These are phyloP conservation scores for Ennomos erosarius DNA, from an alignment of 2,888 invertebrate genomes.

Conservation along the genomic window DNA sequence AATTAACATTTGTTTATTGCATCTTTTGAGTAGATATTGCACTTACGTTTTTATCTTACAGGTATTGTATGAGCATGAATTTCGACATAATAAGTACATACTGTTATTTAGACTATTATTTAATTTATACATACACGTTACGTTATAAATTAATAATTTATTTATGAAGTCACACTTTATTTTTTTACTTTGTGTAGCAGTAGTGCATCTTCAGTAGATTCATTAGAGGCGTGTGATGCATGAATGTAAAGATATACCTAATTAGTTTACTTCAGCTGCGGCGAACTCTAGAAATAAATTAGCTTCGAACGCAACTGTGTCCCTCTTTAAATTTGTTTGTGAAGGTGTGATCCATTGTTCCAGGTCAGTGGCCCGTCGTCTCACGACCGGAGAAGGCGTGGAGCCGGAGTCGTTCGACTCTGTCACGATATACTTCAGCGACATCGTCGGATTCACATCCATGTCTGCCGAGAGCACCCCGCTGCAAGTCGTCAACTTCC, in stretches of 20 bases:
- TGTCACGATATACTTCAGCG: slow-evolving; percentile 98
- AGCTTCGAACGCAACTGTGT: not conserved
- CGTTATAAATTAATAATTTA: not conserved
- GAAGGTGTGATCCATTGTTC: slow-evolving; percentile 26
- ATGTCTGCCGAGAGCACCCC: slow-evolving; percentile 98
- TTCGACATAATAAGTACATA: slow-evolving; percentile 24
- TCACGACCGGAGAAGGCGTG: slow-evolving; percentile 95
- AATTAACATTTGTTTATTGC: slow-evolving; percentile 36
- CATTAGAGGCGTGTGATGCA: slow-evolving; percentile 20
- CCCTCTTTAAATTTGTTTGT: not conserved
- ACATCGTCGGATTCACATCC: slow-evolving; percentile 98
- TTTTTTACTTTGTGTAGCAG: too few relatives aligned
- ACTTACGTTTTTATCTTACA: slow-evolving; percentile 29
- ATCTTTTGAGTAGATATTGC: slow-evolving; percentile 32
- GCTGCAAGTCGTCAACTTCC: slow-evolving; percentile 96
- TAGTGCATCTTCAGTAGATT: slow-evolving; percentile 18
- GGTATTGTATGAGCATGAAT: slow-evolving; percentile 38
- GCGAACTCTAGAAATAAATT: not conserved
- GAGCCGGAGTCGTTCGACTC: slow-evolving; percentile 97
- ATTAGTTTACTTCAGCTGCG: not conserved
- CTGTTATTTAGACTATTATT: not conserved
- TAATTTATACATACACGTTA: not conserved
- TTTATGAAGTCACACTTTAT: not conserved
- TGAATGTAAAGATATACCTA: slow-evolving; percentile 4
- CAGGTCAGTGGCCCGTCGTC: slow-evolving; percentile 92